These are phyloP conservation scores for Ciconia stormi DNA, from an alignment of 2,113 vertebrate genomes.

Conservation along the genomic window DNA sequence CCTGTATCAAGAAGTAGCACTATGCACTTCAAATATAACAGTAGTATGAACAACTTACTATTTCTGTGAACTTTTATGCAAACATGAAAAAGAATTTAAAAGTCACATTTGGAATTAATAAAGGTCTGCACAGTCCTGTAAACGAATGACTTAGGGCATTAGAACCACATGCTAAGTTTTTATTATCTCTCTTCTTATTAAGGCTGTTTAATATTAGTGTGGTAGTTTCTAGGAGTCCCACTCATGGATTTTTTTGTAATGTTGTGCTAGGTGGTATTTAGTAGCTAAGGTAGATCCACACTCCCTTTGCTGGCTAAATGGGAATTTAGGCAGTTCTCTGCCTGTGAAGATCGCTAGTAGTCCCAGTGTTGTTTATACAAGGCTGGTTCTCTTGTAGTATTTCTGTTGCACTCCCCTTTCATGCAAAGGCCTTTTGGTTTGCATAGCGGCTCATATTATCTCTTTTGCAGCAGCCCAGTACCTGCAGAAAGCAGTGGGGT, in stretches of 20 bases:
- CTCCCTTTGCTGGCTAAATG: not conserved
- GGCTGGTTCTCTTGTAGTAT: not conserved
- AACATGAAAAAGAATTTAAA: not conserved
- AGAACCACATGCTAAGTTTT: conserved; percentile 7
- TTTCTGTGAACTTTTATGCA: not conserved
- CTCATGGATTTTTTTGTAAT: not conserved
- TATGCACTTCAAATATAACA: not conserved
- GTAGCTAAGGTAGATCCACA: not conserved
- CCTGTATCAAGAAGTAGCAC: not conserved
- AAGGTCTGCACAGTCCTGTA: not conserved
- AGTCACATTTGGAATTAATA: conserved; percentile 22
- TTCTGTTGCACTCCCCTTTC: not conserved
- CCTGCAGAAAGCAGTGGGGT: not conserved
- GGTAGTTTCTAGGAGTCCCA: not conserved
- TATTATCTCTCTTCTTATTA: not conserved
- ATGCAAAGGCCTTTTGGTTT: not conserved
- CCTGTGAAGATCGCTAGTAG: not conserved
- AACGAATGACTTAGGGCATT: not conserved
- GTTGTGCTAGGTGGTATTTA: not conserved
- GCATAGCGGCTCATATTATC: not conserved
- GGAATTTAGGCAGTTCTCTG: not conserved
- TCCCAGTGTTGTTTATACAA: not conserved
- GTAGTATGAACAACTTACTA: not conserved
- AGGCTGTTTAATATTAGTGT: not conserved
- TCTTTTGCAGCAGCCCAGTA: not conserved